These are phyloP conservation scores for Diprion similis DNA, from an alignment of 1,140 invertebrate species.

Conservation along the genomic window DNA sequence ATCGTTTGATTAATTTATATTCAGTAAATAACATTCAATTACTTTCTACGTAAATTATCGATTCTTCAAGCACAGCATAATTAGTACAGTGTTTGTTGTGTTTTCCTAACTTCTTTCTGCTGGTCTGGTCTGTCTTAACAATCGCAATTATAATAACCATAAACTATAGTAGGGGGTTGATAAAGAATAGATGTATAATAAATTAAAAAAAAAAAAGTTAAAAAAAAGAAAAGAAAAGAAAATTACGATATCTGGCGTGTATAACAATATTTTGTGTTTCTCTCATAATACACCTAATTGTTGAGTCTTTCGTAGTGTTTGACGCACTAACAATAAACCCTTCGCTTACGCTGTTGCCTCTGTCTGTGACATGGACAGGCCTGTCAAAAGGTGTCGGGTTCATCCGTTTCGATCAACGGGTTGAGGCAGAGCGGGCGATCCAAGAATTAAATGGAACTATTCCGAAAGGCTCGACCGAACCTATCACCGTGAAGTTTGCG, in stretches of 20 bases:
- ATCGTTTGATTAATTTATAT: background rate
- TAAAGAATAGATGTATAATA: background rate
- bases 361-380: slow-evolving; percentile 66
- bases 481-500: slow-evolving; percentile 99
- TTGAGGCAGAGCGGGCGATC: slow-evolving; percentile 97
- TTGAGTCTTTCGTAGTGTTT: background rate
- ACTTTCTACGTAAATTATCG: no score
- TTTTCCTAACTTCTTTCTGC: no score
- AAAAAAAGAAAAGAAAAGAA: background rate
- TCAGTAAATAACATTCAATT: no score
- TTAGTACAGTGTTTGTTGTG: no score
- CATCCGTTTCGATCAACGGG: slow-evolving; percentile 97
- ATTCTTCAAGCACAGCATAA: no score
- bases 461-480: slow-evolving; percentile 94
- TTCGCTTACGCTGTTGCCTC: slow-evolving; percentile 11
- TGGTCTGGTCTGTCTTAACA: no score
- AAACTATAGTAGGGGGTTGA: background rate
- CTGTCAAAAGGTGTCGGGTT: slow-evolving; percentile 99
- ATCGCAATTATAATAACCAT: no score
- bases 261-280: background rate
- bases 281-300: no score
- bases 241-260: background rate
- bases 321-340: slow-evolving; percentile 15
- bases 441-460: slow-evolving; percentile 97
- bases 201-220: background rate